Conservation (phyloP, 2,113 vertebrate genomes). For the cat (Felis catus) region F.catus_Fca126_mat1.0 CM031423.1:18602501-18603000, state of each 20-base stretch:
- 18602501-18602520: too few relatives aligned
- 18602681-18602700: too few relatives aligned
- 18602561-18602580: background rate
- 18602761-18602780: background rate
- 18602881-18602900: background rate
- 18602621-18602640: background rate
- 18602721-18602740: too few relatives aligned
- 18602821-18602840: background rate
- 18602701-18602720: too few relatives aligned
- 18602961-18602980: background rate
- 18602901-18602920: background rate
- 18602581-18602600: rapidly evolving
- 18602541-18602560: background rate
- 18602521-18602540: background rate
- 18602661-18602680: background rate
- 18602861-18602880: background rate
- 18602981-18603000: too few relatives aligned
- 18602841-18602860: background rate
- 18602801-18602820: rapidly evolving
- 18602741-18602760: background rate
- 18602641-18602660: too few relatives aligned
- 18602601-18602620: too few relatives aligned
- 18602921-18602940: background rate
- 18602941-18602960: background rate
- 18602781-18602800: background rate